phyloP scores from a whole-genome alignment of 2,113 vertebrate genomes.

The Cichladusa arquata region DNA sequence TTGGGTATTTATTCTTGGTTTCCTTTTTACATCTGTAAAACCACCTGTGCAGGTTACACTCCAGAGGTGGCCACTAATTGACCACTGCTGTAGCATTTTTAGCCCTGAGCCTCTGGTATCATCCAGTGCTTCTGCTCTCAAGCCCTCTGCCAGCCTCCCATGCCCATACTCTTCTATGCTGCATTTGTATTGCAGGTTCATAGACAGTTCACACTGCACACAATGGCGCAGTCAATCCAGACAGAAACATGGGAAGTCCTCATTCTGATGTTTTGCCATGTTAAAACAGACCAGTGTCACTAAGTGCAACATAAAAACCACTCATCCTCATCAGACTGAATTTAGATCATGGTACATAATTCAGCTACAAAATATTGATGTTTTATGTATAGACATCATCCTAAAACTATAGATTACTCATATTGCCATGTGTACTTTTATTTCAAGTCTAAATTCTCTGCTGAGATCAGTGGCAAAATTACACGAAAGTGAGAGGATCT shows the following conservation, averaged over 20 bases:
- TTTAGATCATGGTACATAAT: background rate
- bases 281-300: background rate
- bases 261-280: background rate
- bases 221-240: background rate
- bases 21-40: background rate
- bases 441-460: background rate
- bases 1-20: background rate
- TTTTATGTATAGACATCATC: background rate
- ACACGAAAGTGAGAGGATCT: background rate
- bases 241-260: background rate
- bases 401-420: background rate
- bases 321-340: background rate
- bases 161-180: background rate
- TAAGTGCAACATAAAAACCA: background rate
- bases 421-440: background rate
- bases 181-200: background rate
- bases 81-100: background rate
- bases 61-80: background rate
- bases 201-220: background rate
- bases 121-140: background rate
- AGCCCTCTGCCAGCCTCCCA: background rate
- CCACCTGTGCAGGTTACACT: background rate
- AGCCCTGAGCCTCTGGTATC: background rate
- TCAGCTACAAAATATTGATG: background rate
- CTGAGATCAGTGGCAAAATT: background rate